phyloP scores from a whole-genome alignment of 2,113 vertebrate species.

The Zapus hudsonius region DNA sequence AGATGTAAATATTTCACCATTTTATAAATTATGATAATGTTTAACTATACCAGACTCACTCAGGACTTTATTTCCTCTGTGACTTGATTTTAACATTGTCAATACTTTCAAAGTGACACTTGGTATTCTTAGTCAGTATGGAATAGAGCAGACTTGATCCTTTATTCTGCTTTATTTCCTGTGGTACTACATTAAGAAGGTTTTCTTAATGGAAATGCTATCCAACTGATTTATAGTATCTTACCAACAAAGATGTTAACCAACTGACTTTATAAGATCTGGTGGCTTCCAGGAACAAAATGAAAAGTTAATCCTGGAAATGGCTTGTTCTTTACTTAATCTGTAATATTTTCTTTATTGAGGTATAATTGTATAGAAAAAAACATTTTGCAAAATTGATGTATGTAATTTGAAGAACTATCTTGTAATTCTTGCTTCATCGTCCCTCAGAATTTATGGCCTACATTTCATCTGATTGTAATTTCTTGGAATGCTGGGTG shows the following conservation, averaged over 20 bases:
- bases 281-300: conserved; percentile 2
- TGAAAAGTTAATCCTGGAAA: not conserved
- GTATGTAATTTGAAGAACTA: not conserved
- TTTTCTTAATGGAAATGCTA: not conserved
- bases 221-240: not conserved
- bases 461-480: not conserved
- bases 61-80: not conserved
- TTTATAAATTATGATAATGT: not conserved
- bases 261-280: conserved; percentile 4
- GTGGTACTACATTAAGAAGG: not conserved
- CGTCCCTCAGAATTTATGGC: not conserved
- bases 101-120: not conserved
- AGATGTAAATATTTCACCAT: not conserved
- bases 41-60: not conserved
- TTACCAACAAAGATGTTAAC: not conserved
- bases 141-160: not conserved
- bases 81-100: not conserved
- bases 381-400: not conserved
- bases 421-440: not conserved
- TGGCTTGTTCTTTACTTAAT: not conserved
- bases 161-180: not conserved
- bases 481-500: not conserved
- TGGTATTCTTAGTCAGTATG: not conserved
- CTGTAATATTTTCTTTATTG: not conserved
- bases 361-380: not conserved